These are phyloP conservation scores for Parthenolecanium corni DNA, from an alignment of 2,888 invertebrate species.

Conservation along the genomic window DNA sequence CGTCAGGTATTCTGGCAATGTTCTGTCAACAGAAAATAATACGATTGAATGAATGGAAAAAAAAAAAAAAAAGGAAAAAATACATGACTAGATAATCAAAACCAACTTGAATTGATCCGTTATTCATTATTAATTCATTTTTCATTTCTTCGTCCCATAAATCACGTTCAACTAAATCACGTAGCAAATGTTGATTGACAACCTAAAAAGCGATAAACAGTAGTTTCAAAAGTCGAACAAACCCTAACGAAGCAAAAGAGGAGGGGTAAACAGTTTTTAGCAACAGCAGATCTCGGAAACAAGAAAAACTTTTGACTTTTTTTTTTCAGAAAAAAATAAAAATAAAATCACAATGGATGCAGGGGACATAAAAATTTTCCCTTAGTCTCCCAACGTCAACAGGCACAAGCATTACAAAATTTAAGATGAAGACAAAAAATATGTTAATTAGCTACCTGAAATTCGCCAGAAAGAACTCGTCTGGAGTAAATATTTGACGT, in stretches of 20 bases:
- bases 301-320: no score
- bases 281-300: no score
- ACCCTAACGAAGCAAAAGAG: no score
- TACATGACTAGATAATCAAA: no score
- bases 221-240: not conserved
- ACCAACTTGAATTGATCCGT: conserved; percentile 71
- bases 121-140: conserved; percentile 76
- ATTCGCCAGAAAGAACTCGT: conserved; percentile 83
- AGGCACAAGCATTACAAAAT: no score
- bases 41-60: not conserved
- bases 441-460: conserved; percentile 43
- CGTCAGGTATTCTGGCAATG: conserved; percentile 70
- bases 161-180: conserved; percentile 79
- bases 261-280: no score
- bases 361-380: no score
- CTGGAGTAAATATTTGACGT: conserved; percentile 94
- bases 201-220: conserved; percentile 45
- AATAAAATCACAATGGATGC: no score
- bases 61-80: not conserved
- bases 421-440: not conserved
- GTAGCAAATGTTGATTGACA: conserved; percentile 89
- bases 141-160: conserved; percentile 95
- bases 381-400: no score
- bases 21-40: conserved; percentile 43
- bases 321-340: no score